Evolutionary conservation across 1,140 invertebrate genomes (phyloP).

Genomic region (Stratiolaelaps scimitus): DNA sequence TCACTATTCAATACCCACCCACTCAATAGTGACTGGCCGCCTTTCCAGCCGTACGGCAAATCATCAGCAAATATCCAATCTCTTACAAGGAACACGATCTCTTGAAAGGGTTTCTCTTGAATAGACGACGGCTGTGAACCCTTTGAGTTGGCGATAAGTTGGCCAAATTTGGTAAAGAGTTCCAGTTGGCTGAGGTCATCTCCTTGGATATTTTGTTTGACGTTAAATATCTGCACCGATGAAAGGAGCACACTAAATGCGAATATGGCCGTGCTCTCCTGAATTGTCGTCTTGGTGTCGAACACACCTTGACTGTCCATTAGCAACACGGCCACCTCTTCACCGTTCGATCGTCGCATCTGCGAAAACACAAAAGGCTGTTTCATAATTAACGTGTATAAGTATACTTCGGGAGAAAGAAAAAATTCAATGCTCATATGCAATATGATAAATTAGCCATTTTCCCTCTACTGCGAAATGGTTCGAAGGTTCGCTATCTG

Average conservation of each 20-base stretch:
- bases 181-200: neutral
- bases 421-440: too few species aligned
- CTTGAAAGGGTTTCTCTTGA: constrained; percentile 15
- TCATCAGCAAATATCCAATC: constrained; percentile 8
- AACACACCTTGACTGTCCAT: constrained; percentile 3
- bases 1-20: neutral
- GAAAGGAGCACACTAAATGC: constrained; percentile 5
- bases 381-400: too few species aligned
- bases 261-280: neutral
- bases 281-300: constrained; percentile 4
- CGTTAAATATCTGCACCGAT: neutral
- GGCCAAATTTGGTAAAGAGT: constrained; percentile 10
- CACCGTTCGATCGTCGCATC: neutral
- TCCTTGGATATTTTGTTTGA: constrained; percentile 3
- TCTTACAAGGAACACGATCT: constrained; percentile 2
- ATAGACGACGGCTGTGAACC: neutral
- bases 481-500: too few species aligned
- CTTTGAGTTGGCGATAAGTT: neutral
- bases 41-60: constrained; percentile 1
- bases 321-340: neutral
- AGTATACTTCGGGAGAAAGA: too few species aligned
- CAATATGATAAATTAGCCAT: too few species aligned
- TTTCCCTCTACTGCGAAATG: too few species aligned
- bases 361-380: too few species aligned
- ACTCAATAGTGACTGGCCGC: neutral